Base-by-base conservation (phyloP, 2,113 vertebrate genomes). In the Pandion haliaetus region DNA sequence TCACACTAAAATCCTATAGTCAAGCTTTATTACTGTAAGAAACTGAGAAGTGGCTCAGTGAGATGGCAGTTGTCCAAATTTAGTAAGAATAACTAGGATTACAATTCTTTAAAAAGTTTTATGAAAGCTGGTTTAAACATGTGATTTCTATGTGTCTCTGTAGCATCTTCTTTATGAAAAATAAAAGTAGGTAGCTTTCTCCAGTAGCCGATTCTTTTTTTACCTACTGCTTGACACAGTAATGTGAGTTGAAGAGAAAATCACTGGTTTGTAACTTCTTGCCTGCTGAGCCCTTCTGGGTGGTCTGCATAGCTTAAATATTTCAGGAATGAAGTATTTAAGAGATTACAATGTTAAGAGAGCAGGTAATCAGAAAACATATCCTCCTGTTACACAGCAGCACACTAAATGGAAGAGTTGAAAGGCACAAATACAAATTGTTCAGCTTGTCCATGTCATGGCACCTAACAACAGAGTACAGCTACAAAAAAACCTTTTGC, bases 281-380 rank as follows among this genome's bases (percentile, higher is more conserved):
- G 63, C 55, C 82, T 76, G 63, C 79, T 44, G 59, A 83, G 69
- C 52, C 57, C 34, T 96, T 84, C 94, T 88, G 92, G 95, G 94
- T 96, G 95, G 95, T 92, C 96, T 92, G 77, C 94, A 92, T 95
- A 86, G 69, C 63, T 93, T 25, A 95, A 86, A 76, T 93, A 71
- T 52, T 95, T 96, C 57, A 78, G 70, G 69, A 92, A 76, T 73
- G 13, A 95, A 79, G 86, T 76, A 28, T 77, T 92, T 84, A 59
- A 69, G 52, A 67, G 65, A 97, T 82, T 84, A 66, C 50, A 73
- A 47, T 11, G 55, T 85, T 85, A 83, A 55, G 65, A 74, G 14
- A 86, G 76, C 52, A 95, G 93, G 95, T 94, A 93, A 78, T 88
- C 62, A 88, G 67, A 80, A 93, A 90, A 94, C 28, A 5, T 9